Conservation (phyloP, 2,113 vertebrate genomes). For the Xiphias gladius region DNA sequence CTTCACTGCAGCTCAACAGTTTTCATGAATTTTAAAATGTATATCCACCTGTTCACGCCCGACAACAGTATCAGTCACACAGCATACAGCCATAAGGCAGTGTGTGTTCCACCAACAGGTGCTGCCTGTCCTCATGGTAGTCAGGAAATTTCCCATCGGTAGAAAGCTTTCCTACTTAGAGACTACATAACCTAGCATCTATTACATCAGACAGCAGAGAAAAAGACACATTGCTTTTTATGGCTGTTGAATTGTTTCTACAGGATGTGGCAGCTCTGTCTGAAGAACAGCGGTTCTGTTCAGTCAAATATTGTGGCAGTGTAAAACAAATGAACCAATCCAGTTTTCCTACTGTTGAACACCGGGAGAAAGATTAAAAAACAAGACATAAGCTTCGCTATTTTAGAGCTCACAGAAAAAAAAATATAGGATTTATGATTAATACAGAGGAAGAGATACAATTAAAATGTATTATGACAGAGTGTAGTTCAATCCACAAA, state of each 20-base stretch:
- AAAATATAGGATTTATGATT: slow-evolving; percentile 17
- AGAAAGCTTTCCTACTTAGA: slow-evolving; percentile 39
- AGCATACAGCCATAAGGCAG: slow-evolving; percentile 55
- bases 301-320: slow-evolving; percentile 53
- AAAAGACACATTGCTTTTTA: slow-evolving; percentile 41
- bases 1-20: slow-evolving; percentile 39
- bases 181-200: slow-evolving; percentile 51
- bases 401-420: slow-evolving; percentile 19
- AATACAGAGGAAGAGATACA: slow-evolving; percentile 8
- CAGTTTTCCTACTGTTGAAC: slow-evolving; percentile 40
- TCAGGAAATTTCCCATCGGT: slow-evolving; percentile 41
- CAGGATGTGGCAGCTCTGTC: slow-evolving; percentile 48
- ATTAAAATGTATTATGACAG: slow-evolving; percentile 38
- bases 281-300: slow-evolving; percentile 44
- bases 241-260: slow-evolving; percentile 55
- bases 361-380: slow-evolving; percentile 32
- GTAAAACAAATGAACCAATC: slow-evolving; percentile 56
- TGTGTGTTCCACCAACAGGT: slow-evolving; percentile 39
- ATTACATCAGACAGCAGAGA: slow-evolving; percentile 33
- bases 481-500: slow-evolving; percentile 26
- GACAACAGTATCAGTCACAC: slow-evolving; percentile 67
- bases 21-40: slow-evolving; percentile 73
- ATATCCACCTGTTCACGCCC: slow-evolving; percentile 50
- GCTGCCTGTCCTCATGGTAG: slow-evolving; percentile 28
- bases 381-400: slow-evolving; percentile 12